Evolutionary conservation across 2,797 vertebrate genomes (phyloP).

Genomic region (Stomatorhinus walkeri): DNA sequence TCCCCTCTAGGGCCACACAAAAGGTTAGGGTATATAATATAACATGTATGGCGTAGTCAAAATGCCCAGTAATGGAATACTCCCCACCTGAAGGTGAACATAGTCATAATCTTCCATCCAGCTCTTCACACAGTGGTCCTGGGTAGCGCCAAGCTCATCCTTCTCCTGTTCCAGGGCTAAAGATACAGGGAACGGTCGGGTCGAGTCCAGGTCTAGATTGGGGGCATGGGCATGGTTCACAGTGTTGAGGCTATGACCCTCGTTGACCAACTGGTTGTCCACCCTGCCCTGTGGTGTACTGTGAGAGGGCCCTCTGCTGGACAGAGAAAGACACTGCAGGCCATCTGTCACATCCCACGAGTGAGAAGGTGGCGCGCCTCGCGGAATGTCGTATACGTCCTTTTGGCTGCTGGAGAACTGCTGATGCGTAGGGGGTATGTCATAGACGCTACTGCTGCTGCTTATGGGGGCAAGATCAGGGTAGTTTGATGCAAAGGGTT

Average conservation of each 20-base stretch:
- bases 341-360: constrained; percentile 75
- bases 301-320: constrained; percentile 81
- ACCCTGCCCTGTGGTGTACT: constrained; percentile 71
- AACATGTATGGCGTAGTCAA: not conserved
- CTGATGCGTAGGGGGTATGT: constrained; percentile 58
- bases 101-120: constrained; percentile 99
- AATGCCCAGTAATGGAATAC: not conserved
- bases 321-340: constrained; percentile 87
- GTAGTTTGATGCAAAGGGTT: constrained; percentile 63
- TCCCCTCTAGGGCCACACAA: not conserved
- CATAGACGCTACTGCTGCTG: constrained; percentile 62
- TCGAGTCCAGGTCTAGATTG: constrained; percentile 39
- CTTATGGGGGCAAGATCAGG: constrained; percentile 4
- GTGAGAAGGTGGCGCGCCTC: constrained; percentile 44
- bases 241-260: not conserved
- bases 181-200: constrained; percentile 54
- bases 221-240: not conserved
- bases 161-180: constrained; percentile 55
- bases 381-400: constrained; percentile 83
- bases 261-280: constrained; percentile 15
- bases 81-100: constrained; percentile 84
- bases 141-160: constrained; percentile 59
- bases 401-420: constrained; percentile 49
- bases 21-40: not conserved
- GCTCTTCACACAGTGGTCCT: constrained; percentile 80